Evolutionary conservation across 2,113 vertebrate genomes (phyloP), one percentile per base, ranked within the genome.

Genomic region (Elephas maximus): DNA sequence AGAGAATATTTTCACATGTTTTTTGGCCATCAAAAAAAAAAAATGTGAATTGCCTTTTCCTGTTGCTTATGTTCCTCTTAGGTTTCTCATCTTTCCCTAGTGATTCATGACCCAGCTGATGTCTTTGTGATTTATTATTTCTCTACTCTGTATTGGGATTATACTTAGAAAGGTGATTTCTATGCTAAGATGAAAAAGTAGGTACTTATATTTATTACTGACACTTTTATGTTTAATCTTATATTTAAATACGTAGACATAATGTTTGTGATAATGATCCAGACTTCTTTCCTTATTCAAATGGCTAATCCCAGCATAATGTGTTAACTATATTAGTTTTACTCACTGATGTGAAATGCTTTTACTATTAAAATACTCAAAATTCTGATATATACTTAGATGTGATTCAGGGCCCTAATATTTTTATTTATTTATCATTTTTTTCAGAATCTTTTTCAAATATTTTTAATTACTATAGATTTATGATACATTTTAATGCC

Each of bases 311-410:
- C 10, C 12, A 93, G 53, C 5, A 63, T 71, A 95, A 37, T 78
- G 23, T 88, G 28, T 89, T 94, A 83, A 88, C 30, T 93, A 21
- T 41, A 45, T 84, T 91, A 93, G 74, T 92, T 96, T 92, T 73
- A 93, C 6, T 93, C 30, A 93, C 6, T 81, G 28, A 37, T 45
- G 90, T 67, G 45, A 85, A 84, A 85, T 81, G 51, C 0, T 41
- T 92, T 94, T 85, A 73, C 94, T 88, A 84, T 67, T 84, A 44
- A 8, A 33, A 78, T 48, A 73, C 18, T 63, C 71, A 88, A 83
- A 84, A n/a, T 82, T 82, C 80, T 26, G 26, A 79, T 73, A 17
- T 67, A 7, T 74, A 76, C 5, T 95, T 12, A 67, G 15, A n/a
- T 83, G 14, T 87, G 48, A 81, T 63, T 69, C 69, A 44, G 24